These are phyloP conservation scores for cat (Felis catus) DNA, from an alignment of 2,113 vertebrate genomes.

Conservation along the genomic window DNA sequence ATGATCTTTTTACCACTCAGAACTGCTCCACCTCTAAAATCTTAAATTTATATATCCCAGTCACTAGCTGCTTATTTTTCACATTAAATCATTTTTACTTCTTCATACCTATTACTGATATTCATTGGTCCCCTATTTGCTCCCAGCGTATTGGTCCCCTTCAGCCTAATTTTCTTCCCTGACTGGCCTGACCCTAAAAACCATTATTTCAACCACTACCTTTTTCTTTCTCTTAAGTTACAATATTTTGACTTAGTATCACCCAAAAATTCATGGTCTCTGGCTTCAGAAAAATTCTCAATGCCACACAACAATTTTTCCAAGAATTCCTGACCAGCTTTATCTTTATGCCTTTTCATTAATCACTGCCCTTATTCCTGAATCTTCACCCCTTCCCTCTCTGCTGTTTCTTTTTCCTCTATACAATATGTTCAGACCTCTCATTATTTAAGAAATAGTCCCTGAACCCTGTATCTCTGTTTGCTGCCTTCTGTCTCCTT, in stretches of 20 bases:
- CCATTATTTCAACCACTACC: not conserved
- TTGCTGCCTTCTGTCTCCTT: not conserved
- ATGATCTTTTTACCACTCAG: not conserved
- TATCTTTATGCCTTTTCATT: not conserved
- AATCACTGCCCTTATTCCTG: not conserved
- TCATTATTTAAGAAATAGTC: slow-evolving; percentile 5
- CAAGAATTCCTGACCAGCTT: not conserved
- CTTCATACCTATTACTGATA: not conserved
- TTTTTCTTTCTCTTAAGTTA: not conserved
- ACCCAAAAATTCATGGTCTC: not conserved
- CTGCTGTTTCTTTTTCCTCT: not conserved
- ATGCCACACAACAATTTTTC: not conserved
- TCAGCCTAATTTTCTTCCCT: slow-evolving; percentile 14
- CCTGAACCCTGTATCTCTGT: not conserved
- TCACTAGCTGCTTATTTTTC: not conserved
- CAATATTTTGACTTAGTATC: not conserved
- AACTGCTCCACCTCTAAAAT: not conserved
- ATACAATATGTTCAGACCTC: not conserved
- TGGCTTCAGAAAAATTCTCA: slow-evolving; percentile 9
- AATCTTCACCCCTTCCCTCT: not conserved
- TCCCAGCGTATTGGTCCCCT: not conserved
- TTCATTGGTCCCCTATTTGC: not conserved
- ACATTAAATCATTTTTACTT: not conserved
- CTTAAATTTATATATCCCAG: not conserved
- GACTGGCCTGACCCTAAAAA: not conserved